These are phyloP conservation scores for Todiramphus chloris DNA, from an alignment of 2,113 vertebrate genomes.

Conservation along the genomic window DNA sequence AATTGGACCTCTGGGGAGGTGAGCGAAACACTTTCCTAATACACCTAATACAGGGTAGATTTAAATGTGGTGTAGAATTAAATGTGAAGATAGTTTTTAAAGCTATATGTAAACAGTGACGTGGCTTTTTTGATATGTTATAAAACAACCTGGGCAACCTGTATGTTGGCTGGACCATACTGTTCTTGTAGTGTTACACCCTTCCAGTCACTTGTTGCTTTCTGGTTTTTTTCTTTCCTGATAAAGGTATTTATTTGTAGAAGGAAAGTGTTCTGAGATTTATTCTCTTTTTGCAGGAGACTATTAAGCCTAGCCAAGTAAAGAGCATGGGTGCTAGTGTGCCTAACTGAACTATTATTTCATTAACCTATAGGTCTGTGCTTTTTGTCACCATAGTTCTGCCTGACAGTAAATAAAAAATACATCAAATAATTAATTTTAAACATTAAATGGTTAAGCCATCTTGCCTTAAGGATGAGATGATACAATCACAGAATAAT, in stretches of 20 bases:
- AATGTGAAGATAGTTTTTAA: background rate
- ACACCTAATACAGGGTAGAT: background rate
- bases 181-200: background rate
- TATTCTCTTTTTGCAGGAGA: background rate
- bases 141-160: background rate
- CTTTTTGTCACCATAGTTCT: background rate
- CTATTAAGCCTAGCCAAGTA: too few relatives aligned
- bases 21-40: background rate
- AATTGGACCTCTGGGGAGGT: conserved; percentile 90
- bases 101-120: background rate
- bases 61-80: background rate
- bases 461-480: background rate
- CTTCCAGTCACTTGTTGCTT: background rate
- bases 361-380: background rate
- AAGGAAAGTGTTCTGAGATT: background rate
- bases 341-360: background rate
- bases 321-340: background rate
- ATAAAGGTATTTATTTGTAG: background rate
- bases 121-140: background rate
- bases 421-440: background rate
- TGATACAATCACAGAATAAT: background rate
- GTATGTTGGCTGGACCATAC: background rate
- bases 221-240: background rate
- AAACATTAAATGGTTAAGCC: background rate
- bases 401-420: background rate